phyloP scores from a whole-genome alignment of 2,113 vertebrate species.

The Zosterops hypoxanthus region DNA sequence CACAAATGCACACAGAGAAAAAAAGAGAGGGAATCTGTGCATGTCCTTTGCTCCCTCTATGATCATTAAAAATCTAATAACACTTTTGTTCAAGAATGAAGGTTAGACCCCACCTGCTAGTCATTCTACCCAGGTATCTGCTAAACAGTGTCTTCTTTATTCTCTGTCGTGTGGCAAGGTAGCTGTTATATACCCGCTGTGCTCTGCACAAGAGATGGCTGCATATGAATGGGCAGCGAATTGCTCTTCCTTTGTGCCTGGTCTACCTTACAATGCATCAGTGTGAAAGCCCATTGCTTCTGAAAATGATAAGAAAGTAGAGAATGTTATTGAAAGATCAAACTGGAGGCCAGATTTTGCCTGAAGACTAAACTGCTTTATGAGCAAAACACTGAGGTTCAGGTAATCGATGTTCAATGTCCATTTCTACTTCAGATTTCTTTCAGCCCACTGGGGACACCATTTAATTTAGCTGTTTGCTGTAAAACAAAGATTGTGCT shows the following conservation, averaged over 20 bases:
- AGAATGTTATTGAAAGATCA: constrained; percentile 65
- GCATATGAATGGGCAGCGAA: constrained; percentile 37
- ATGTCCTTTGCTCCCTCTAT: not conserved
- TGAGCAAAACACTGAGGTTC: constrained; percentile 41
- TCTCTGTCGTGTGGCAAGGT: not conserved
- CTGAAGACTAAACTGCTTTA: constrained; percentile 53
- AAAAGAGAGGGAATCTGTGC: not conserved
- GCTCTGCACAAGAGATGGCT: constrained; percentile 10
- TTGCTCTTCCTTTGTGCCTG: constrained; percentile 42
- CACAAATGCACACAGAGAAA: not conserved
- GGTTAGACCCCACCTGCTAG: constrained; percentile 34
- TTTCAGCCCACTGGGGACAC: constrained; percentile 64
- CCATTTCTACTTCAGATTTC: constrained; percentile 55
- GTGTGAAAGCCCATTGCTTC: constrained; percentile 48
- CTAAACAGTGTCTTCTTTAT: constrained; percentile 50
- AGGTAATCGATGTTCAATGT: constrained; percentile 57
- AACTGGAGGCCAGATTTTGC: constrained; percentile 49
- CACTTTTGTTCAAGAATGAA: constrained; percentile 23
- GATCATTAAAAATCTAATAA: constrained; percentile 50
- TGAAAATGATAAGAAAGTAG: constrained; percentile 62
- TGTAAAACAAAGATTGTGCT: constrained; percentile 57
- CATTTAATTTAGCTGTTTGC: constrained; percentile 69
- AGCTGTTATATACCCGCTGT: constrained; percentile 49
- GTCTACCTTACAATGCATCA: constrained; percentile 43
- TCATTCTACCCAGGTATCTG: constrained; percentile 28